A percentile compares a stretch with the other conserved stretches of the same genome.
Evolutionary conservation across 1,140 invertebrate genomes (phyloP).

Genomic region (Drosophila bifasciata): DNA sequence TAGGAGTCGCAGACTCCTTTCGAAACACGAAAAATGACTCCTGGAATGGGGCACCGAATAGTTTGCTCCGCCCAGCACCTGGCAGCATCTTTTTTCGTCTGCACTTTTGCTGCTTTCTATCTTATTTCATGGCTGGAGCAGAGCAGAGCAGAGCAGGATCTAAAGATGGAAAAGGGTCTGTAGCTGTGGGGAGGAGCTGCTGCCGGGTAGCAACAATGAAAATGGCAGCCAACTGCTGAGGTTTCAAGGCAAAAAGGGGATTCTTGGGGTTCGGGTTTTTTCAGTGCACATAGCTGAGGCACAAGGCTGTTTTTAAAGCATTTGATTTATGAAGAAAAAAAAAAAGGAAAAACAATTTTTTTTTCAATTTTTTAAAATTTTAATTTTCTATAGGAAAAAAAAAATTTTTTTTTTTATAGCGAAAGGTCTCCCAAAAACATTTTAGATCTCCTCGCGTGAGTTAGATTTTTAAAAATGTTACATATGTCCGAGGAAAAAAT

Average conservation of each 20-base stretch:
- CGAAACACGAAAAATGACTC: constrained; percentile 9
- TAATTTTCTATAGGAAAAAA: no score
- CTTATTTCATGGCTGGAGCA: constrained; percentile 42
- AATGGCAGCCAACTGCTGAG: constrained; percentile 38
- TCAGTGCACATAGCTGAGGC: constrained; percentile 32
- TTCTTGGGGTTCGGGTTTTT: constrained; percentile 44
- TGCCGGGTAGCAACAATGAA: constrained; percentile 38
- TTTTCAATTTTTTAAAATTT: no score
- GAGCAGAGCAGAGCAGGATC: not conserved
- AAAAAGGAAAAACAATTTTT: no score
- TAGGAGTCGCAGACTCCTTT: constrained; percentile 28
- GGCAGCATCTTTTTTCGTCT: constrained; percentile 48
- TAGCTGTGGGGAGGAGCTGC: no score
- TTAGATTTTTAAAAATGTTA: no score
- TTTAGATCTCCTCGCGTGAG: no score
- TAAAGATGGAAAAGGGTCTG: not conserved
- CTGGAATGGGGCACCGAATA: constrained; percentile 1
- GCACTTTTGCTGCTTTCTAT: constrained; percentile 25
- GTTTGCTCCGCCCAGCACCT: constrained; percentile 27
- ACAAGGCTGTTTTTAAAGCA: constrained; percentile 34
- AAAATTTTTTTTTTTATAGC: no score
- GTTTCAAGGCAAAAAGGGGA: constrained; percentile 31
- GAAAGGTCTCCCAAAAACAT: no score
- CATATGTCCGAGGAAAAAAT: no score
- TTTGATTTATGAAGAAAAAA: constrained; percentile 5